Evolutionary conservation across 2,113 vertebrate genomes (phyloP).

Genomic region (Chrysemys picta): DNA sequence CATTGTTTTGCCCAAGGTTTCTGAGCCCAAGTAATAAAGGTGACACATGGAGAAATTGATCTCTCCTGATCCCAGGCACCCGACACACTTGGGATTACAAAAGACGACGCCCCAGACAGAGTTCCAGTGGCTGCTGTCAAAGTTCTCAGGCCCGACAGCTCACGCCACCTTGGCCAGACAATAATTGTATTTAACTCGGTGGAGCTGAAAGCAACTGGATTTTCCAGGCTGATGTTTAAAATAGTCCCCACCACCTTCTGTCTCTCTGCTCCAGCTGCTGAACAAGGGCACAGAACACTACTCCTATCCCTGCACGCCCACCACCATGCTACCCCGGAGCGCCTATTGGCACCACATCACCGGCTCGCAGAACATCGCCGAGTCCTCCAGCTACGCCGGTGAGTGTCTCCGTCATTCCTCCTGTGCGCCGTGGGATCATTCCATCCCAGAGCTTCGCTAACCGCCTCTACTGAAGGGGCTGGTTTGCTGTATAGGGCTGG

Average conservation of each 20-base stretch:
- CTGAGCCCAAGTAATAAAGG: background rate
- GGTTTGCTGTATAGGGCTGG: background rate
- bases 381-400: constrained; percentile 81
- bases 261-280: constrained; percentile 79
- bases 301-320: constrained; percentile 92
- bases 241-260: background rate
- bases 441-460: background rate
- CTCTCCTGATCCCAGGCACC: background rate
- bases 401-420: constrained; percentile 14
- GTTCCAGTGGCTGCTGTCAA: background rate
- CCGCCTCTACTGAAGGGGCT: no score
- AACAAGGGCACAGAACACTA: constrained; percentile 88
- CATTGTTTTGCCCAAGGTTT: background rate
- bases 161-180: no score
- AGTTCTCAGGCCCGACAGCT: background rate
- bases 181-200: background rate
- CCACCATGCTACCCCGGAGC: constrained; percentile 93
- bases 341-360: constrained; percentile 99
- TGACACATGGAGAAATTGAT: background rate
- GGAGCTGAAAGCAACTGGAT: background rate
- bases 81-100: background rate
- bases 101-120: background rate
- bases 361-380: constrained; percentile 85
- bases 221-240: background rate
- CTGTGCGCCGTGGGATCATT: rapidly evolving